phyloP scores from a whole-genome alignment of 1,140 invertebrate species.

The Trialeurodes vaporariorum region DNA sequence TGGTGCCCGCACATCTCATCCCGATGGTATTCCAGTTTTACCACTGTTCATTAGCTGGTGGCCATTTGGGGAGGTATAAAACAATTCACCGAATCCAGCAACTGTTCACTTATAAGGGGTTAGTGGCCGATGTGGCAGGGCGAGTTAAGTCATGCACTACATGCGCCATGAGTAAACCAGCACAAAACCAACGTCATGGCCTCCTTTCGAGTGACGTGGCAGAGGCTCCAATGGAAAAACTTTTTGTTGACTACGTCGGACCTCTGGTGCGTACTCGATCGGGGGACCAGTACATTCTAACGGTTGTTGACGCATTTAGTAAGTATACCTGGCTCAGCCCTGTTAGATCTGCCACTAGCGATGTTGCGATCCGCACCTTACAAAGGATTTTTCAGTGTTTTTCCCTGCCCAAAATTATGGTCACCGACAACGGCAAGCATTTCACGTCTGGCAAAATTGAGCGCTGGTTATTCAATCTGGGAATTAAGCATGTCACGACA shows the following conservation, averaged over 20 bases:
- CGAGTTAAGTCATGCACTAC: neutral
- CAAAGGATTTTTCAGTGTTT: neutral
- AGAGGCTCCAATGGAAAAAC: neutral
- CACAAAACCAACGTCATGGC: neutral
- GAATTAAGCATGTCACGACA: neutral
- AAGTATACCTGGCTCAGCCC: neutral
- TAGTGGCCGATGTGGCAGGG: neutral
- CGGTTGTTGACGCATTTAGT: neutral
- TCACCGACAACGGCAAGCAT: neutral
- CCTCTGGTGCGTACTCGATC: neutral
- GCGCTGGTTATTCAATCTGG: neutral
- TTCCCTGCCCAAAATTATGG: neutral
- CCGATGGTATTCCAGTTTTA: slow-evolving; percentile 25
- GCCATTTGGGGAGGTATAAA: neutral
- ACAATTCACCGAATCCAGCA: neutral
- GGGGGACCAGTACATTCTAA: neutral
- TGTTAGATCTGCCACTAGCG: neutral
- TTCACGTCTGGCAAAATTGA: neutral
- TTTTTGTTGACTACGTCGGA: neutral
- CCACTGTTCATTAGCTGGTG: neutral
- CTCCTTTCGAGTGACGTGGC: neutral
- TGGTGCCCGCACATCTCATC: neutral
- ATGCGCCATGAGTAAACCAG: neutral
- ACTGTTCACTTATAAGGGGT: neutral
- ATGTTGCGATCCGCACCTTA: neutral